Evolutionary conservation across 2,888 invertebrate genomes (phyloP).

Genomic region (Drosophila demipolita): DNA sequence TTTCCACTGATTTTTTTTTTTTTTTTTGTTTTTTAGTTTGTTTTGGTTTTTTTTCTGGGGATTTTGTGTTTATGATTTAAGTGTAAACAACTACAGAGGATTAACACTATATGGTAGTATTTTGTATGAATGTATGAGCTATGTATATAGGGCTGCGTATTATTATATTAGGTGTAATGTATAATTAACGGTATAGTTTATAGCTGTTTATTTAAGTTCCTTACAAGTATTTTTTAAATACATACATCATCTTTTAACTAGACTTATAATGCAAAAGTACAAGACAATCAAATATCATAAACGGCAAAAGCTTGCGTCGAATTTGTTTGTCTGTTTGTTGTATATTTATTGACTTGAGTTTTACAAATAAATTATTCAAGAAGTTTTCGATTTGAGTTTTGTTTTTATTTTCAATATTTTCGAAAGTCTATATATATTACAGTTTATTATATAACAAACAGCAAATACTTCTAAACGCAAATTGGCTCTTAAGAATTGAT

Average conservation of each 20-base stretch:
- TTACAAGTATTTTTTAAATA: conserved; percentile 78
- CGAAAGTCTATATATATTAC: conserved; percentile 28
- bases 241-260: conserved; percentile 56
- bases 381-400: conserved; percentile 7
- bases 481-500: conserved; percentile 56
- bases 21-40: conserved; percentile 42
- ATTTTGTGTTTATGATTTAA: conserved; percentile 57
- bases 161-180: conserved; percentile 52
- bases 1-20: conserved; percentile 67
- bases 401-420: conserved; percentile 12
- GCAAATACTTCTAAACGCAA: conserved; percentile 57
- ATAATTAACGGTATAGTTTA: conserved; percentile 73
- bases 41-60: conserved; percentile 25
- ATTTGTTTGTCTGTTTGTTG: conserved; percentile 24
- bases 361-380: conserved; percentile 64
- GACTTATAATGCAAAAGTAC: conserved; percentile 61
- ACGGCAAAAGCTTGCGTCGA: conserved; percentile 43
- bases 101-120: conserved; percentile 76
- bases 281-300: conserved; percentile 63
- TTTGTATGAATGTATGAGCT: conserved; percentile 70
- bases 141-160: conserved; percentile 60
- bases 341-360: conserved; percentile 70
- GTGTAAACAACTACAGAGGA: conserved; percentile 81
- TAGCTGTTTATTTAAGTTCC: conserved; percentile 64
- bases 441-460: conserved; percentile 38